Conservation (phyloP, 2,888 invertebrate species). For the Andrena flavipes region DNA sequence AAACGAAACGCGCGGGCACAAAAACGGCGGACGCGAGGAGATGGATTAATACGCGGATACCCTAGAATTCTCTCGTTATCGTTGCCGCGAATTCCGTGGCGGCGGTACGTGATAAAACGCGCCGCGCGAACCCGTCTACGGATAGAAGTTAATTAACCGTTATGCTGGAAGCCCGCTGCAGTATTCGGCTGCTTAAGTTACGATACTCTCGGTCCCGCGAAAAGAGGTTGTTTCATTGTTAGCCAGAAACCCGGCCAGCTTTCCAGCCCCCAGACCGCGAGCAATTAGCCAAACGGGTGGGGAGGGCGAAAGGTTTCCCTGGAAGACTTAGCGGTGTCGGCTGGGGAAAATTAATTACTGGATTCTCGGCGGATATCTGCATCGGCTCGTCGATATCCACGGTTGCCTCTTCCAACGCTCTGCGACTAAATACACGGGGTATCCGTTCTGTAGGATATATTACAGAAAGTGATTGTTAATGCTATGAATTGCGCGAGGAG, state of each 20-base stretch:
- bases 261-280: slow-evolving; percentile 39
- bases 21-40: slow-evolving; percentile 4
- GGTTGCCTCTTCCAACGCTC: background rate
- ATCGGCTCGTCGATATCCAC: background rate
- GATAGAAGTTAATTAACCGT: slow-evolving; percentile 61
- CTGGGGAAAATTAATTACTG: slow-evolving; percentile 50
- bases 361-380: slow-evolving; percentile 29
- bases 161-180: slow-evolving; percentile 34
- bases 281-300: slow-evolving; percentile 44
- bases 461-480: background rate
- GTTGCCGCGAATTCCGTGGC: slow-evolving; percentile 32
- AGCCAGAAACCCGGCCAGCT: slow-evolving; percentile 23
- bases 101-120: slow-evolving; percentile 31
- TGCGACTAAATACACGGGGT: background rate
- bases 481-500: too few species aligned
- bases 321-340: slow-evolving; percentile 50
- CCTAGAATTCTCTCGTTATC: slow-evolving; percentile 18
- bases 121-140: slow-evolving; percentile 31
- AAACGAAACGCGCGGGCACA: background rate
- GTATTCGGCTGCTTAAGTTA: slow-evolving; percentile 17
- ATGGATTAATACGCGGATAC: slow-evolving; percentile 39
- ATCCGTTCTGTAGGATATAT: background rate
- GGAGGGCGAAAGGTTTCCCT: slow-evolving; percentile 39
- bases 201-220: slow-evolving; percentile 18
- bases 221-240: slow-evolving; percentile 41